Base-by-base conservation (phyloP, 1,140 invertebrate species). In the Neotoxoptera formosana region DNA sequence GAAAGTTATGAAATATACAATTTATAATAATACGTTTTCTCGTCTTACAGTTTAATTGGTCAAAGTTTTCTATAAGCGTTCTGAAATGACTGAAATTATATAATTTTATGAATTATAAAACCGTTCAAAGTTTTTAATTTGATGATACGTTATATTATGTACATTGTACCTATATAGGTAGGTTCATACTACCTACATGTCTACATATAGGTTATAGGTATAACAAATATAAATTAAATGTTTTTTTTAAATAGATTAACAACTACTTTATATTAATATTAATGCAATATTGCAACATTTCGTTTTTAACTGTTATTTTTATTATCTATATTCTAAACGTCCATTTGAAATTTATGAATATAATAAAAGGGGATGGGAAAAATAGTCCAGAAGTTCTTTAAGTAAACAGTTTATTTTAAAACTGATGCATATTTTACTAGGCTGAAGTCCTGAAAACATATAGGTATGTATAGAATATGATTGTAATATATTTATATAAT, bases 371-470 rank as follows among this genome's bases (percentile, higher is more conserved):
- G 30, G 0, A 76, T 76, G 60, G 30, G 60, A n/a, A 76, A 76
- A 67, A 76, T n/a, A 53, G 6, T 14, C 30, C 30, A 76, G 14
- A 76, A 76, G n/a, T 67, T 67, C 30, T 4, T 30, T 17, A 76
- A 76, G 60, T n/a, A 76, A 76, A n/a, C 60, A 76, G 14, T 76
- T 76, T 34, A 76, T 76, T 67, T 76, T 76, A 76, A 76, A 76
- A n/a, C 60, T 76, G 60, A 76, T 76, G 30, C 60, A 76, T 76
- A 76, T 76, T 76, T 76, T 30, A 76, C n/a, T 76, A 76, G n/a
- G 4, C 14, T 7, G 14, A 60, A 60, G 7, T 1, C 41, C 25
- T 25, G 9, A 76, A 76, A 1, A 14, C 60, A n/a, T 76, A n/a
- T 76, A 34, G 14, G 4, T 76, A 76, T 76, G 4, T 76, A 76